Evolutionary conservation across 1,140 invertebrate species (phyloP), one percentile per base, ranked within the genome.

Genomic region (Drosophila takahashii): DNA sequence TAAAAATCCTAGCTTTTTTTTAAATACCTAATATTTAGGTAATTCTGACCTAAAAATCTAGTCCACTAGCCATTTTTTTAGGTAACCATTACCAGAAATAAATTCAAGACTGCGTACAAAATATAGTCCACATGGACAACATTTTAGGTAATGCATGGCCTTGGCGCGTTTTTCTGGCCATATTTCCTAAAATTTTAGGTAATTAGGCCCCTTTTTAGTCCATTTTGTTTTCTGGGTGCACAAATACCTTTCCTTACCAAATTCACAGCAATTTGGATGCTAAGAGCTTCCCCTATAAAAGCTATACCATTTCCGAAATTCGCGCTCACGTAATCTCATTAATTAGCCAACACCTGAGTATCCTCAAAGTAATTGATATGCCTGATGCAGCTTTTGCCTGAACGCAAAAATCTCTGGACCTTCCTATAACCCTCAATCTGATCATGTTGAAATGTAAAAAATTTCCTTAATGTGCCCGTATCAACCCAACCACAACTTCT

Each of bases 381-480:
- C 36, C 60, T 47, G 22, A 37, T 39, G 57, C 57, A 27, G 16
- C 26, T 32, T 45, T 39, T 15, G 26, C 11, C 11, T 22, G 18
- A 10, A 37, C 26, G 15, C 10, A 15, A 70, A 57, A 39, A 66
- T 41, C 11, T 11, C 3, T 8, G 9, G n/a, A 7, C 26, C 34
- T 16, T 15, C 11, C 16, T 13, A 29, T 13, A 26, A 39, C 34
- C 51, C 34, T 39, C 66, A 62, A 70, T 64, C 59, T 47, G 54
- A 45, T 64, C 37, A 42, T 42, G 65, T 29, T 44, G 47, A 65
- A 65, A 62, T 36, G 47, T 42, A 48, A 37, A 32, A 69, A 37
- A 45, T 27, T 56, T 67, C 18, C 27, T 69, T 70, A 70, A 69
- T 66, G 61, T 53, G 47, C 48, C 61, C 39, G 61, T 54, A 69